These are phyloP conservation scores for Hirtodrosophila alboralis DNA, from an alignment of 2,888 invertebrate species.

Conservation along the genomic window DNA sequence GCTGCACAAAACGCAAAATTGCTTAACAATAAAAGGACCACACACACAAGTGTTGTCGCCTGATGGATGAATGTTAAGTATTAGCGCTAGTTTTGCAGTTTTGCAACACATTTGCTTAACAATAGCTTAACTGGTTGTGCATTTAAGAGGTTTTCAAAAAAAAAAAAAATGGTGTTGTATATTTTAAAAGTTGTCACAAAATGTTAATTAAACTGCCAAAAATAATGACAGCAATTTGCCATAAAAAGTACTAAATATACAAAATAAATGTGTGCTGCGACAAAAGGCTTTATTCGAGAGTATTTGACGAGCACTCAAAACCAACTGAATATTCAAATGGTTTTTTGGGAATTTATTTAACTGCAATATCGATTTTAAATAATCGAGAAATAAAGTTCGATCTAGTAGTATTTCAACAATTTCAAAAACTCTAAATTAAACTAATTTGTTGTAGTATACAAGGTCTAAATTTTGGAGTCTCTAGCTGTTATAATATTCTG, in stretches of 20 bases:
- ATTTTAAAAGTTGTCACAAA: not conserved
- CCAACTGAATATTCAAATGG: too few relatives aligned
- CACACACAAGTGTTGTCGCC: conserved; percentile 29
- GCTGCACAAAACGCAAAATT: conserved; percentile 14
- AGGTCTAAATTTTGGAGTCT: too few relatives aligned
- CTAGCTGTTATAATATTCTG: too few relatives aligned
- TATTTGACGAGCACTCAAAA: too few relatives aligned
- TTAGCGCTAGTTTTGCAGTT: conserved; percentile 11
- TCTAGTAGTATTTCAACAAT: too few relatives aligned
- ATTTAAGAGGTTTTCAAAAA: conserved; percentile 6
- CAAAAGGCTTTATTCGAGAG: too few relatives aligned
- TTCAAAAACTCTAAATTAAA: too few relatives aligned
- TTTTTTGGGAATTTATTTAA: too few relatives aligned
- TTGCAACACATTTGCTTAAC: conserved; percentile 15
- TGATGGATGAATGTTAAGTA: conserved; percentile 46
- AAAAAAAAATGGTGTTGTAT: not conserved
- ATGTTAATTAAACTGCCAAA: not conserved
- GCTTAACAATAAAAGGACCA: not conserved
- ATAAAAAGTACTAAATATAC: not conserved
- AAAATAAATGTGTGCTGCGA: not conserved
- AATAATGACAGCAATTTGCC: not conserved
- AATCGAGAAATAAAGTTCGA: too few relatives aligned
- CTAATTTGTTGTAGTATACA: too few relatives aligned
- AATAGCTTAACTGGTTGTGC: conserved; percentile 24
- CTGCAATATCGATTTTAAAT: too few relatives aligned